phyloP scores from a whole-genome alignment of 2,888 invertebrate genomes.

The Cryptophagus acutangulus region DNA sequence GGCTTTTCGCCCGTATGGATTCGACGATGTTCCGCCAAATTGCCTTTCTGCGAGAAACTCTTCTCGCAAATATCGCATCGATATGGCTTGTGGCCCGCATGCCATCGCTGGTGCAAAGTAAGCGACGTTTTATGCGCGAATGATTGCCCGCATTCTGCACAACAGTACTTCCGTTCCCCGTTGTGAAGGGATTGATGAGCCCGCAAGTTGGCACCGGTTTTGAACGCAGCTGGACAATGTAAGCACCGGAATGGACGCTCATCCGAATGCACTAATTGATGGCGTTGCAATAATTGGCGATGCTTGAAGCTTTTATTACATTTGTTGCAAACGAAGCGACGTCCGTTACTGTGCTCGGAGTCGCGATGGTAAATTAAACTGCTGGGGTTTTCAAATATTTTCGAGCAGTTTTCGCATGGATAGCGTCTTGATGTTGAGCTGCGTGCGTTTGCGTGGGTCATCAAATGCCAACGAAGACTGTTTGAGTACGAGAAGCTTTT shows the following conservation, averaged over 20 bases:
- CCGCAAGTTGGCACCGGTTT: slow-evolving; percentile 65
- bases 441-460: slow-evolving; percentile 50
- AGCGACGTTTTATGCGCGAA: slow-evolving; percentile 76
- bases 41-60: slow-evolving; percentile 72
- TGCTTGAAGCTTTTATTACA: slow-evolving; percentile 74
- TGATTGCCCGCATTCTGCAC: slow-evolving; percentile 65
- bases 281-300: slow-evolving; percentile 66
- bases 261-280: slow-evolving; percentile 75
- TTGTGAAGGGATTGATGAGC: slow-evolving; percentile 70
- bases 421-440: slow-evolving; percentile 42
- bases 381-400: slow-evolving; percentile 63
- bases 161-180: slow-evolving; percentile 54
- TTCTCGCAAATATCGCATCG: slow-evolving; percentile 66
- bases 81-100: slow-evolving; percentile 65
- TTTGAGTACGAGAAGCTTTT: slow-evolving; percentile 59
- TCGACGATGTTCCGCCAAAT: slow-evolving; percentile 69
- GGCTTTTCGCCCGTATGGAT: slow-evolving; percentile 77
- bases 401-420: slow-evolving; percentile 54
- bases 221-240: slow-evolving; percentile 58
- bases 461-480: slow-evolving; percentile 55
- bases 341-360: slow-evolving; percentile 48
- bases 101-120: slow-evolving; percentile 68
- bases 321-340: slow-evolving; percentile 65
- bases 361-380: slow-evolving; percentile 72
- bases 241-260: slow-evolving; percentile 61